Evolutionary conservation across 1,140 invertebrate species (phyloP).

Genomic region (Pseudomyrmex cubaensis): DNA sequence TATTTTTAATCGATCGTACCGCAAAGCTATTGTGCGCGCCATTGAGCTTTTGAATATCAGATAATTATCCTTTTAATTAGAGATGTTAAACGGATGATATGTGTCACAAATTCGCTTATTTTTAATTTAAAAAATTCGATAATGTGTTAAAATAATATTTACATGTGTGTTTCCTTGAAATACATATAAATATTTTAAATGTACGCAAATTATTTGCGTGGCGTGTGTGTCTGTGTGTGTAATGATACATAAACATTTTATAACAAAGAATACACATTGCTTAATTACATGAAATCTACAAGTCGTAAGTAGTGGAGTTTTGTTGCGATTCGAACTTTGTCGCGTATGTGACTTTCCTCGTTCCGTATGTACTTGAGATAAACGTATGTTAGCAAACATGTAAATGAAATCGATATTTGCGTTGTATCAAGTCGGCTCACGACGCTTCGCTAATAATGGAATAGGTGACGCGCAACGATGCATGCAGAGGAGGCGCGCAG

Average conservation of each 20-base stretch:
- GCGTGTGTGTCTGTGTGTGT: too few relatives aligned
- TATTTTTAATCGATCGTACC: constrained; percentile 68
- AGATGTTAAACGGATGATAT: neutral
- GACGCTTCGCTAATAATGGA: constrained; percentile 20
- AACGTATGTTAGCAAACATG: constrained; percentile 39
- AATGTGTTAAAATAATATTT: constrained; percentile 12
- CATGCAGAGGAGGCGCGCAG: constrained; percentile 23
- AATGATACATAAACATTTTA: too few relatives aligned
- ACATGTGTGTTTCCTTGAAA: too few relatives aligned
- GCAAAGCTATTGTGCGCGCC: constrained; percentile 57
- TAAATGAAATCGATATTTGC: constrained; percentile 40
- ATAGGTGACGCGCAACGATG: constrained; percentile 44
- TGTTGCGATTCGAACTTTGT: too few relatives aligned
- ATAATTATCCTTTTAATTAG: too few relatives aligned
- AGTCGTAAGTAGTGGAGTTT: too few relatives aligned
- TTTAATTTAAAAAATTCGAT: neutral
- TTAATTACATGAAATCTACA: too few relatives aligned
- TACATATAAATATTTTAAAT: too few relatives aligned
- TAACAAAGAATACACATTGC: too few relatives aligned
- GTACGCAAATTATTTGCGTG: too few relatives aligned
- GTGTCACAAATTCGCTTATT: neutral
- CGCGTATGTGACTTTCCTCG: neutral
- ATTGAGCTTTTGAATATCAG: constrained; percentile 1
- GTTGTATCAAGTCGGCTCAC: constrained; percentile 3
- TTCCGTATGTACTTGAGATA: constrained; percentile 22